Conservation (phyloP, 2,888 invertebrate species). For the Pantelozetes paolii region DNA sequence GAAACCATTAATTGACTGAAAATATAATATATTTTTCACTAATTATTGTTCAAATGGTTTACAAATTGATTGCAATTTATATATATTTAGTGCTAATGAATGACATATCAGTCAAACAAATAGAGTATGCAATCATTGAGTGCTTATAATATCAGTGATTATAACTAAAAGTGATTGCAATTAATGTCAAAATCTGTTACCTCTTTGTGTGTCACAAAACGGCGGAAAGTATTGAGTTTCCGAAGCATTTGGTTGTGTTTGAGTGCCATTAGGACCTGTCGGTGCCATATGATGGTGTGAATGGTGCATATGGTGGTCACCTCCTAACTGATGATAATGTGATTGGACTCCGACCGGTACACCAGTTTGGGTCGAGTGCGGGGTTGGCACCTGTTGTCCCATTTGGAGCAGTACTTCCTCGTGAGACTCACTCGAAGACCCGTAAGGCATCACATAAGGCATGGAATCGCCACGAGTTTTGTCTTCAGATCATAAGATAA, state of each 20-base stretch:
- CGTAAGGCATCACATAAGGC: constrained; percentile 42
- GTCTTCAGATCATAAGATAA: constrained; percentile 10
- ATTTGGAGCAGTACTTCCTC: constrained; percentile 27
- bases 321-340: constrained; percentile 29
- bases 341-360: constrained; percentile 18
- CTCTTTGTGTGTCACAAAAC: constrained; percentile 31
- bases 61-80: background rate
- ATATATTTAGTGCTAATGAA: background rate
- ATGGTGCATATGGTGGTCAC: constrained; percentile 33
- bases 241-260: constrained; percentile 11
- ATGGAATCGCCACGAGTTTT: constrained; percentile 37
- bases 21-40: constrained; percentile 1
- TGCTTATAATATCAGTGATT: background rate
- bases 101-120: constrained; percentile 1
- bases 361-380: background rate
- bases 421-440: constrained; percentile 31
- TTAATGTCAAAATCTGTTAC: background rate
- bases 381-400: background rate
- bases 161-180: background rate
- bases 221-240: constrained; percentile 31
- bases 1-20: background rate
- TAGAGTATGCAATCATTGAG: background rate
- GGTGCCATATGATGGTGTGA: constrained; percentile 41
- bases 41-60: background rate
- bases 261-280: constrained; percentile 31